A percentile compares a stretch with the other conserved stretches of the same genome.
phyloP scores from a whole-genome alignment of 1,140 invertebrate species.

The Diorhabda sublineata region DNA sequence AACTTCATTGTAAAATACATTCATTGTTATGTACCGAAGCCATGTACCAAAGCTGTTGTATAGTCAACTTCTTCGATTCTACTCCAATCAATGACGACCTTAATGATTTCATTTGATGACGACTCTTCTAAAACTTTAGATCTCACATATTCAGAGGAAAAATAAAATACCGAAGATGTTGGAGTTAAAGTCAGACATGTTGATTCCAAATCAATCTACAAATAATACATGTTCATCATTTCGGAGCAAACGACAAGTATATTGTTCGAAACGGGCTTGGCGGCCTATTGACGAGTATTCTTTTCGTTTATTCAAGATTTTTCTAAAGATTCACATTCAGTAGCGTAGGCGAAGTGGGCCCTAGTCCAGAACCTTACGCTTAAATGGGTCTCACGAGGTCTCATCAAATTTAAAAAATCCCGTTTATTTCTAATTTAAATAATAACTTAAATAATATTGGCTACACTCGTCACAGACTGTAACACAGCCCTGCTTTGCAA shows the following conservation, averaged over 20 bases:
- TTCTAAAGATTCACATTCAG: background rate
- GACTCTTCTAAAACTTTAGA: conserved; percentile 52
- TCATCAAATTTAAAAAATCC: background rate
- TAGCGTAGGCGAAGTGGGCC: no score
- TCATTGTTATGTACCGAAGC: background rate
- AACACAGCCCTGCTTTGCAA: no score
- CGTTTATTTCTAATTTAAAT: background rate
- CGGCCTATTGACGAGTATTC: no score
- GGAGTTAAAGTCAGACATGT: conserved; percentile 54
- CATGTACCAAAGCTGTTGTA: conserved; percentile 55
- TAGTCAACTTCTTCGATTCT: conserved; percentile 54
- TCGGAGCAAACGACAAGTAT: background rate
- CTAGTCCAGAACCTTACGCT: background rate
- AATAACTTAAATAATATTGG: no score
- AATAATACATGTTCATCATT: conserved; percentile 25
- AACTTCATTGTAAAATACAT: background rate
- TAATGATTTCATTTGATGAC: conserved; percentile 30
- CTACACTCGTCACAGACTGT: no score
- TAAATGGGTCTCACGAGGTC: background rate
- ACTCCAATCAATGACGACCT: conserved; percentile 54
- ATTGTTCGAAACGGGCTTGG: no score
- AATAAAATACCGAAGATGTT: conserved; percentile 58
- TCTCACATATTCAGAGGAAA: conserved; percentile 59
- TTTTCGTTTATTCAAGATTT: background rate
- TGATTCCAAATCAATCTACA: conserved; percentile 44